These are phyloP conservation scores for Rhopalosiphum maidis DNA, from an alignment of 1,140 invertebrate species.

Conservation along the genomic window DNA sequence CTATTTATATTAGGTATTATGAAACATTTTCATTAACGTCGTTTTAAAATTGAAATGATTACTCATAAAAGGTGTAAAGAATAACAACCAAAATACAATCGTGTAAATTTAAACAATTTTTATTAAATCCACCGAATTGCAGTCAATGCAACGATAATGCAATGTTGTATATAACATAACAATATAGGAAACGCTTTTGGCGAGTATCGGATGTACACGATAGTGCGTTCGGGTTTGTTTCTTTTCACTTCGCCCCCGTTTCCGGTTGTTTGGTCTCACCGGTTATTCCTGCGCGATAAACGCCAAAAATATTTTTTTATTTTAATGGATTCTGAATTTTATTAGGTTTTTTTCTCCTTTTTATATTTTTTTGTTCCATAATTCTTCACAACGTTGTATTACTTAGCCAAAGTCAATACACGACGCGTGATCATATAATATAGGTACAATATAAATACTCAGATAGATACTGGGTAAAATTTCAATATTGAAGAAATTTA, in stretches of 20 bases:
- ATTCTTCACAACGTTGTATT: background rate
- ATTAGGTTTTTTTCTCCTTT: background rate
- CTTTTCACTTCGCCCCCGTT: conserved; percentile 21
- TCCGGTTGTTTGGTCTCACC: conserved; percentile 41
- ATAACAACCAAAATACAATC: no score
- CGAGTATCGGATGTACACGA: background rate
- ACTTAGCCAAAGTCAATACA: background rate
- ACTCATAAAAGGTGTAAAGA: no score
- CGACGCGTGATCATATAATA: no score
- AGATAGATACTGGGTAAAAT: no score
- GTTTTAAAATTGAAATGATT: no score
- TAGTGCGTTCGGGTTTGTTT: background rate
- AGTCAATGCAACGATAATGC: no score
- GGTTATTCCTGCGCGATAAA: conserved; percentile 26
- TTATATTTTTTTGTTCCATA: background rate
- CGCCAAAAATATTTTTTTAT: conserved; percentile 25
- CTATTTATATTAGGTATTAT: no score
- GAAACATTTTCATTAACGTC: no score
- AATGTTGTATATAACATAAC: background rate
- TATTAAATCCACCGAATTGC: no score
- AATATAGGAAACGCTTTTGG: conserved; percentile 31
- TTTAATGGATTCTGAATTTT: conserved; percentile 32
- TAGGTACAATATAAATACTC: no score
- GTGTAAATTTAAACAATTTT: no score
- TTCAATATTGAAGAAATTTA: no score